Base-by-base conservation (phyloP, 2,797 vertebrate species). In the Myotis planiceps region DNA sequence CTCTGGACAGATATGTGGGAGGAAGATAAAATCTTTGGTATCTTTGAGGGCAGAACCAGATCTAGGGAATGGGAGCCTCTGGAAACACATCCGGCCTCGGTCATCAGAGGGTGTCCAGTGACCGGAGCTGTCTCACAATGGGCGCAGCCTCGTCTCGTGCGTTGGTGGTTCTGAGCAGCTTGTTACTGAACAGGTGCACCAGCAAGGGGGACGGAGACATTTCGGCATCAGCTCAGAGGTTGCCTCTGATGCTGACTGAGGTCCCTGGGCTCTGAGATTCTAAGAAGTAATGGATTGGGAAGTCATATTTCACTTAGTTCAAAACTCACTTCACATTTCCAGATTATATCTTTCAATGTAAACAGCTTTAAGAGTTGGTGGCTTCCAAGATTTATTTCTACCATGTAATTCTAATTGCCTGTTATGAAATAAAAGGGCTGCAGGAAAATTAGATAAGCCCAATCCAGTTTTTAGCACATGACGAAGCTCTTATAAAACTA, bases 271-370 rank as follows among this genome's bases (percentile, higher is more conserved):
- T 74, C 10, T 47, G 51, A 78, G 45, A 92, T 88, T 94, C 53
- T 9, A 68, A 80, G 71, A 95, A 78, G 86, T 84, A 78, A 93
- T 84, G 49, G 29, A 68, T 47, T 19, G 19, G 32, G 23, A 75
- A 90, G 84, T 93, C 82, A 69, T 51, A 68, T 88, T 97, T 94
- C 79, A 19, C 39, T 95, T 91, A 80, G 53, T 93, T 94, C 19
- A 88, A 92, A 88, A 84, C 39, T 88, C 66, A 79, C 23, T 86
- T 95, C 84, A 49, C 32, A 51, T 72, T 94, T 97, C 76, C 39
- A 37, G 9, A 12, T 91, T 69, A 58, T 58, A 89, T 78, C 4
- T 96, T 95, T 91, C 89, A 95, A 79, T 27, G 12, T 60, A 89
- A 88, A 53, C 21, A 81, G 51, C 27, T 92, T 85, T 88, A 71